Base-by-base conservation (phyloP, 2,113 vertebrate genomes). In the Notechis scutatus region DNA sequence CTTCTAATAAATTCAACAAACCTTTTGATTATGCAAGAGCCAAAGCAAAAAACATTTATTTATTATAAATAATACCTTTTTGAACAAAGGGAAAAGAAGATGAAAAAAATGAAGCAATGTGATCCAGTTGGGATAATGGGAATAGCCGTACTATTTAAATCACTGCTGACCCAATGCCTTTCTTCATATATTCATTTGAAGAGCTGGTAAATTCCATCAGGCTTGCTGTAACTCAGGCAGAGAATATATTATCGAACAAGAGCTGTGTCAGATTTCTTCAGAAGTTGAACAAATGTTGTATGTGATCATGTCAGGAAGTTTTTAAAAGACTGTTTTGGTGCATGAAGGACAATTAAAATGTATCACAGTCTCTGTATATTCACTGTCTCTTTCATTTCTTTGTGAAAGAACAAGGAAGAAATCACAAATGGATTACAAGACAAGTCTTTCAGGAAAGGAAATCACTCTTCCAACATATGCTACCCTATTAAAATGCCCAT, bases 1-100 rank as follows among this genome's bases (percentile, higher is more conserved):
- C 93, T 93, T 97, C 93, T 92, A 94, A 92, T 96, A 95, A 93
- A 93, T 97, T 97, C 94, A 94, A 96, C 96, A 96, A 45, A 88
- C 94, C 93, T 94, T 96, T 98, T 98, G 97, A 98, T 98, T 98
- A 98, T 98, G 98, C 98, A 98, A 98, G 94, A 96, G 88, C 96
- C 94, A 97, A 96, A 92, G 92, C 96, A 93, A 90, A 95, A 50
- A 96, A 95, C 98, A 98, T 98, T 98, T 98, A 98, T 99, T 98
- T 91, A 91, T 91, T 98, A 96, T 96, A 97, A 97, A 95, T 90
- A 97, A 95, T 90, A 91, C 92, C 90, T 93, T 47, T 87, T 87
- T 57, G 29, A 93, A 94, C 91, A 93, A 96, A 90, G 94, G 94
- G 94, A 90, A 23, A 89, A 86, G 74, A 59, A 85, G 47, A 52